phyloP scores from a whole-genome alignment of 2,888 invertebrate species.

The Ochropacha duplaris region DNA sequence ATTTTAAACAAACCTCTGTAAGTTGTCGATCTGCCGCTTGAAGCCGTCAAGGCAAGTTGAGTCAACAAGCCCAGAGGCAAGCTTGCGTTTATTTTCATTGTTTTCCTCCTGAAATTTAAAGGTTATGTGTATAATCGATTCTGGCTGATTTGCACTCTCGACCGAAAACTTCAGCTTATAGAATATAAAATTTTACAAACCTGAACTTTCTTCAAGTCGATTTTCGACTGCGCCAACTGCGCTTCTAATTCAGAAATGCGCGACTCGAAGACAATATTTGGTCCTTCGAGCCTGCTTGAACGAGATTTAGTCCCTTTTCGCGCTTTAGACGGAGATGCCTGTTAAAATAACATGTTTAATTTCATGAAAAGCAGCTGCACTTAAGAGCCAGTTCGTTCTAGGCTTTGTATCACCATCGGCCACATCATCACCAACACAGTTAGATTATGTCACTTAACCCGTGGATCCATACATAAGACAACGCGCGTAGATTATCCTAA shows the following conservation, averaged over 20 bases:
- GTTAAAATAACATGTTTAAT: conserved; percentile 7
- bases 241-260: conserved; percentile 93
- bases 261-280: conserved; percentile 92
- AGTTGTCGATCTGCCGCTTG: conserved; percentile 86
- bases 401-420: too few relatives aligned
- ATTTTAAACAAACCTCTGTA: conserved; percentile 81
- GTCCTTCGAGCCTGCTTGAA: conserved; percentile 84
- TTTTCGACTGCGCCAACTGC: conserved; percentile 89
- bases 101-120: conserved; percentile 67
- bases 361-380: neutral
- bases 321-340: conserved; percentile 62
- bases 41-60: conserved; percentile 84
- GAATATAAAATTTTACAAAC: conserved; percentile 43
- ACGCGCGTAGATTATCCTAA: too few relatives aligned
- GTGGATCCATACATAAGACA: too few relatives aligned
- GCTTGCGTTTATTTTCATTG: conserved; percentile 74
- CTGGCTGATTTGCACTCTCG: too few relatives aligned
- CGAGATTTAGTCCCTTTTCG: conserved; percentile 57
- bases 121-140: neutral
- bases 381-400: too few relatives aligned
- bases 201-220: conserved; percentile 88
- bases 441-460: too few relatives aligned
- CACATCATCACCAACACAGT: too few relatives aligned
- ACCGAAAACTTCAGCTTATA: too few relatives aligned
- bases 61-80: conserved; percentile 78